phyloP scores from a whole-genome alignment of 2,888 invertebrate genomes.

The Sminthurides aquaticus region DNA sequence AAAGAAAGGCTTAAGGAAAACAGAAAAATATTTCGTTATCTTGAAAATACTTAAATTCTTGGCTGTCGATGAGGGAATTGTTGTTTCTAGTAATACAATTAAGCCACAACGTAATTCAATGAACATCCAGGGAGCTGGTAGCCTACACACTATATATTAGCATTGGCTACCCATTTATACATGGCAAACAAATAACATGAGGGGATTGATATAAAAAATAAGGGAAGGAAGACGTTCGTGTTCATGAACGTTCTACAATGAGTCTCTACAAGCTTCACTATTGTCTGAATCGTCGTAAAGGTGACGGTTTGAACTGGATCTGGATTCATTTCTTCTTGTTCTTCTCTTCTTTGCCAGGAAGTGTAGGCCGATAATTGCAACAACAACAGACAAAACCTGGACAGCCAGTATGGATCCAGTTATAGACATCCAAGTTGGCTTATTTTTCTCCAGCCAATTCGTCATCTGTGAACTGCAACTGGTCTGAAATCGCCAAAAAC shows the following conservation, averaged over 20 bases:
- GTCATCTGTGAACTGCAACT: slow-evolving; percentile 46
- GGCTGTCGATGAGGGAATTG: no score
- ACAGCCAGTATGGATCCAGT: slow-evolving; percentile 44
- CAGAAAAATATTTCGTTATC: no score
- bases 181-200: slow-evolving; percentile 1
- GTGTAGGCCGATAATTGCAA: slow-evolving; percentile 43
- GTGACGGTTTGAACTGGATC: slow-evolving; percentile 41
- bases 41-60: no score
- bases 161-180: background rate
- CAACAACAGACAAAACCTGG: slow-evolving; percentile 43
- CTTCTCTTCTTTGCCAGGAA: slow-evolving; percentile 38
- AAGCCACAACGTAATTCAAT: no score
- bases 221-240: no score
- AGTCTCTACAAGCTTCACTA: slow-evolving; percentile 42
- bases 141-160: no score
- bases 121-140: no score
- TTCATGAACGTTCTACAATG: slow-evolving; percentile 21
- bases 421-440: slow-evolving; percentile 45
- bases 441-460: slow-evolving; percentile 46
- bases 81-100: no score
- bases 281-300: slow-evolving; percentile 42
- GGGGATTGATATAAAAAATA: background rate
- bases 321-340: slow-evolving; percentile 38
- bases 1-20: no score
- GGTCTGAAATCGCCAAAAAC: slow-evolving; percentile 39